Base-by-base conservation (phyloP, 1,140 invertebrate species). In the Scaptodrosophila lebanonensis region DNA sequence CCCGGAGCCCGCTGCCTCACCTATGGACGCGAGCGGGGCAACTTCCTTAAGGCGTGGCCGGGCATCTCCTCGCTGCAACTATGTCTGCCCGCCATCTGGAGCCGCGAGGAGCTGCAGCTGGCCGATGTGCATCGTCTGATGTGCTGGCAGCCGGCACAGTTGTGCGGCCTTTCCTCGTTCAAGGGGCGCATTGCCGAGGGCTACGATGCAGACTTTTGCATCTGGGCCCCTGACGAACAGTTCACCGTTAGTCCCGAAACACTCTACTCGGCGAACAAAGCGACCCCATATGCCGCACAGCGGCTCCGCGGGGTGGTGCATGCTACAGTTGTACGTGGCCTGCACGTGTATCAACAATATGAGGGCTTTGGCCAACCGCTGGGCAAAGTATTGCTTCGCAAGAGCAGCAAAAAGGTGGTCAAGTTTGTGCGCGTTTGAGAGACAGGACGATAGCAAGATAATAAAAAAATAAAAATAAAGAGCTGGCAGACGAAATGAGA, bases 41-140 rank as follows among this genome's bases (percentile, higher is more conserved):
- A 93, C 67, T 93, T 93, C 69, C 75, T 93, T 50, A 88, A 88
- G 65, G 92, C 92, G 38, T 93, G 92, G 92, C 92, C 92, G 40
- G 93, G 93, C 38, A 93, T 94, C 52, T 90, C 92, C 2, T 92
- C 91, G 0, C 75, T 94, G 20, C 93, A 94, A 83, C 91, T 93
- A 75, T 92, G 91, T 51, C 65, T 93, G 12, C 89, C 92, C 1
- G 66, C 93, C 16, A 89, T 93, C 16, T 94, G 92, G 92, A 93
- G 91, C 0, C 86, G 88, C 35, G 90, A 89, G 7, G 71, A 84
- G 45, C 59, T 77, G 8, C 72, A 89, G 42, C 60, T 93, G 9
- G 65, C 66, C 1, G 87, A 91, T 33, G 83, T 93, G 39, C 88
- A 88, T n/a, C 88, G 89, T n/a, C 88, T 91, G 18, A 84, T 93